phyloP scores from a whole-genome alignment of 2,797 vertebrate genomes.

The Distichodus sexfasciatus region DNA sequence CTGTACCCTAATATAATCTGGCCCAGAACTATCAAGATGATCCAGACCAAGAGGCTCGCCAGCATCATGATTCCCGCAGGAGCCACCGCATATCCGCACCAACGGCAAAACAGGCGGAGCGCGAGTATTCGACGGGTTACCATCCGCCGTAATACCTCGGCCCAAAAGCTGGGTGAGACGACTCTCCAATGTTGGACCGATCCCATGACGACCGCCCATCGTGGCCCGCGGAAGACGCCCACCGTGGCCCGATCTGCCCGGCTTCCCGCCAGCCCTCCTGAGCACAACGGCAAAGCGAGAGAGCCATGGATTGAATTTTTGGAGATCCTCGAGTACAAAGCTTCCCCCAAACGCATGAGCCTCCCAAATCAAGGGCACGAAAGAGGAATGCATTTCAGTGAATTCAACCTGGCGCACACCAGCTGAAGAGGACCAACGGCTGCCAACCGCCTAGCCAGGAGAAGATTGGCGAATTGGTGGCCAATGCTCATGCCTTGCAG shows the following conservation, averaged over 20 bases:
- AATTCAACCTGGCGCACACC: too few species aligned
- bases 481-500: constrained; percentile 88
- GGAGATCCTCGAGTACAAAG: constrained; percentile 77
- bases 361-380: constrained; percentile 84
- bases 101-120: constrained; percentile 58
- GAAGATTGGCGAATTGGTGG: constrained; percentile 96
- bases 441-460: constrained; percentile 94
- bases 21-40: constrained; percentile 98
- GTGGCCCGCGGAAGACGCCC: constrained; percentile 93
- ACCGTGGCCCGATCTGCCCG: constrained; percentile 86
- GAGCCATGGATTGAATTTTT: constrained; percentile 79
- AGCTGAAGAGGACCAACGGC: constrained; percentile 88
- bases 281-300: constrained; percentile 72
- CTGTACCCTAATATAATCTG: constrained; percentile 94
- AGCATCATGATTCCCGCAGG: constrained; percentile 87
- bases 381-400: too few species aligned
- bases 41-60: constrained; percentile 95
- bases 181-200: constrained; percentile 89
- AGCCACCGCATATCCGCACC: constrained; percentile 63
- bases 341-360: constrained; percentile 88
- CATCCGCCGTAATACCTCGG: constrained; percentile 93
- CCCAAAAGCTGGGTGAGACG: constrained; percentile 92
- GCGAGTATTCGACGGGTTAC: constrained; percentile 85
- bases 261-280: constrained; percentile 61
- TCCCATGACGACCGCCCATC: constrained; percentile 93